Evolutionary conservation across 2,113 vertebrate species (phyloP), one percentile per base, ranked within the genome.

Genomic region (Genyomyrus donnyi): DNA sequence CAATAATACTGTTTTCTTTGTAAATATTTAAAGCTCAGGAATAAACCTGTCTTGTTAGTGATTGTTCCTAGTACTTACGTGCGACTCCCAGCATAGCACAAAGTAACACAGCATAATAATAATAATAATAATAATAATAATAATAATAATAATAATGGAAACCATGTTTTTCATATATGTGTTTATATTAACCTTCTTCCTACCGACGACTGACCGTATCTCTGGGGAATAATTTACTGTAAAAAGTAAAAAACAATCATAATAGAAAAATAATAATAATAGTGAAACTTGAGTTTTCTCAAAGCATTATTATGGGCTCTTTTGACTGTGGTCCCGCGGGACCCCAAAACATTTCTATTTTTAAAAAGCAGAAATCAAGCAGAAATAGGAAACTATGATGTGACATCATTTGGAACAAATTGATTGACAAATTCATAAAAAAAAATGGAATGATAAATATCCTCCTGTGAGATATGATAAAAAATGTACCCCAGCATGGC

Each of bases 11-110:
- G 17, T 53, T 53, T 19, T 53, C 13, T 52, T 52, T 52, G 50
- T 52, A 17, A 52, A 52, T 52, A 52, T 52, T 17, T 52, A 52
- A 52, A 52, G 3, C 50, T 52, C 3, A 52, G 48, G 48, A 49
- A 49, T 49, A 49, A 49, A 2, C 48, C 2, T 49, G 10, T 49
- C 50, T 52, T 0, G 3, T 52, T 52, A 52, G 3, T 96, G 97
- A 89, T 99, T 99, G 91, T 93, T 93, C 92, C 96, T 98, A 92
- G 98, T 97, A 0, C 94, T 94, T 90, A 95, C 93, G 88, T 94
- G 96, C 83, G 99, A 98, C 92, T 98, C 99, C 91, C 83, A 96
- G 89, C 97, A 98, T 74, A 99, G 95, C 91, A 97, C 94, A 1
- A 97, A 96, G 91, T 99, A 99, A 90, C 97, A 98, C 89, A 96